Evolutionary conservation across 2,888 invertebrate genomes (phyloP).

Genomic region (Watsonalla binaria): DNA sequence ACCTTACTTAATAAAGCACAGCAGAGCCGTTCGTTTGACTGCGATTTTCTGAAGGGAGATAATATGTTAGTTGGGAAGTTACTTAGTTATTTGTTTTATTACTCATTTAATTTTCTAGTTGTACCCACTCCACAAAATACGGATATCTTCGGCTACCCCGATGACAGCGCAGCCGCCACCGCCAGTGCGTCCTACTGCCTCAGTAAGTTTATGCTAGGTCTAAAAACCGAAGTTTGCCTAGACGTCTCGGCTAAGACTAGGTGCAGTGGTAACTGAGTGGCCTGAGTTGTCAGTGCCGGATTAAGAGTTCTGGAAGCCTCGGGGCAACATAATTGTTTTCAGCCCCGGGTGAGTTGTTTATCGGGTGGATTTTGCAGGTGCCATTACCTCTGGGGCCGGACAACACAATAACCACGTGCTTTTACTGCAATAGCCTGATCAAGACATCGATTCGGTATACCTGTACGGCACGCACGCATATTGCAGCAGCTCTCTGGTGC

Average conservation of each 20-base stretch:
- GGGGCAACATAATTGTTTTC: too few relatives aligned
- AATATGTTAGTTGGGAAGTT: too few relatives aligned
- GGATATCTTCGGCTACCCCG: not conserved
- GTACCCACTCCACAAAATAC: not conserved
- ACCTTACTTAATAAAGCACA: too few relatives aligned
- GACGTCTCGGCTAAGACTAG: too few relatives aligned
- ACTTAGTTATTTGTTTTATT: too few relatives aligned
- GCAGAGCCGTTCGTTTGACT: too few relatives aligned
- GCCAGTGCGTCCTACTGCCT: not conserved
- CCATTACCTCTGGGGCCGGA: constrained; percentile 42
- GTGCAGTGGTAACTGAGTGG: too few relatives aligned
- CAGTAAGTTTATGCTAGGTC: not conserved
- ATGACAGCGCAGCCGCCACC: not conserved
- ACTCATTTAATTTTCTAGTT: not conserved
- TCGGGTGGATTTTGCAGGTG: constrained; percentile 13
- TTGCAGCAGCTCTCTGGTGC: constrained; percentile 39
- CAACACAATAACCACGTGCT: constrained; percentile 45
- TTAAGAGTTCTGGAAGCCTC: too few relatives aligned
- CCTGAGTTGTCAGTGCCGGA: too few relatives aligned
- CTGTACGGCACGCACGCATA: constrained; percentile 47
- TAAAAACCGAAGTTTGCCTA: too few relatives aligned
- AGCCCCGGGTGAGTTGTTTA: too few relatives aligned
- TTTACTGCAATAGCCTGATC: constrained; percentile 46
- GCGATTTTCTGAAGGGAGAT: too few relatives aligned
- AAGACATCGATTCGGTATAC: constrained; percentile 52